Evolutionary conservation across 2,888 invertebrate species (phyloP).

Genomic region (Lasioglossum figueresi): DNA sequence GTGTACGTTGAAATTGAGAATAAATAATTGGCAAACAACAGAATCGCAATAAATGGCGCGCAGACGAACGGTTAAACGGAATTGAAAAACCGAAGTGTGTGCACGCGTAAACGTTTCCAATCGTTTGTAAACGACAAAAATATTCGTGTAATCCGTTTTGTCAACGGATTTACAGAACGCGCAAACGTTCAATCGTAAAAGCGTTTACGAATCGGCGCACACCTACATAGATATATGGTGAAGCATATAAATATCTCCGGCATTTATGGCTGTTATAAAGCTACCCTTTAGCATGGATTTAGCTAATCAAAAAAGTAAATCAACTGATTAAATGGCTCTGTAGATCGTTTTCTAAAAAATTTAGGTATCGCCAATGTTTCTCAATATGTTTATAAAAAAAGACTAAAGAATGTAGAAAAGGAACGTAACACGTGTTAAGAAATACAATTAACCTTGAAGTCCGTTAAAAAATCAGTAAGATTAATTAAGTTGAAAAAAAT

Average conservation of each 20-base stretch:
- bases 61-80: neutral
- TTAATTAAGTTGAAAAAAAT: neutral
- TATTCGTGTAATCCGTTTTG: neutral
- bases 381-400: neutral
- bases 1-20: neutral
- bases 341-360: neutral
- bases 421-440: neutral
- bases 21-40: neutral
- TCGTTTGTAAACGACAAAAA: neutral
- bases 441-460: neutral
- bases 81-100: neutral
- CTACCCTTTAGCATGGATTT: neutral
- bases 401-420: neutral
- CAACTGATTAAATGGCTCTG: neutral
- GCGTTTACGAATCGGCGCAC: neutral
- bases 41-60: neutral
- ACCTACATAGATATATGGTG: neutral
- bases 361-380: neutral
- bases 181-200: neutral
- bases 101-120: neutral
- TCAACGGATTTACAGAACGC: neutral
- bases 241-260: neutral
- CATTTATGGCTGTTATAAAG: neutral
- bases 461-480: neutral
- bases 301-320: neutral